Conservation (phyloP, 2,888 invertebrate species). For the Coecobrya sp. region DNA sequence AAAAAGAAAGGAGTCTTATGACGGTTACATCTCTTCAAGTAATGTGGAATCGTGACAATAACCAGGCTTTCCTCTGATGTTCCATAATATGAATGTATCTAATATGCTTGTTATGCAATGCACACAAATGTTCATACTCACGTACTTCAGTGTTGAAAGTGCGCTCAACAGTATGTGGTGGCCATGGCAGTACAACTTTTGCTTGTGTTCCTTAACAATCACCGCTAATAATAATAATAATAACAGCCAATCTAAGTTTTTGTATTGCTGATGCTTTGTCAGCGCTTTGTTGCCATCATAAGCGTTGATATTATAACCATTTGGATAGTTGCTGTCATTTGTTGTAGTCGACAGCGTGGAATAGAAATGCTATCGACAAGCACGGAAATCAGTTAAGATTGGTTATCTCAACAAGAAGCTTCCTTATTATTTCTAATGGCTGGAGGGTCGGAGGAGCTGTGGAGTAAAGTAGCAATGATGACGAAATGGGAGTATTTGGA, state of each 20-base stretch:
- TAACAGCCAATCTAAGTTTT: constrained; percentile 47
- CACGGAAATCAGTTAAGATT: background rate
- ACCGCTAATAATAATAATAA: background rate
- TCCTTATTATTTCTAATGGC: background rate
- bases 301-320: constrained; percentile 21
- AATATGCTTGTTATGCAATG: background rate
- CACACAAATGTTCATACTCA: background rate
- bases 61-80: background rate
- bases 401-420: background rate
- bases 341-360: background rate
- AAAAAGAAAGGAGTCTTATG: constrained; percentile 20
- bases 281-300: constrained; percentile 59
- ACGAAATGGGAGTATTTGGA: background rate
- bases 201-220: background rate
- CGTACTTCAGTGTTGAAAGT: background rate
- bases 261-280: constrained; percentile 32
- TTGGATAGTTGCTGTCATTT: constrained; percentile 15
- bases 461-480: background rate
- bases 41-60: background rate
- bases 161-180: background rate
- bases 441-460: background rate
- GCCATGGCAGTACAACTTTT: background rate
- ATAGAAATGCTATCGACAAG: background rate
- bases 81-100: background rate
- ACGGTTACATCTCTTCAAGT: background rate